Evolutionary conservation across 2,113 vertebrate species (phyloP), one percentile per base, ranked within the genome.

Genomic region (Blennius ocellaris): DNA sequence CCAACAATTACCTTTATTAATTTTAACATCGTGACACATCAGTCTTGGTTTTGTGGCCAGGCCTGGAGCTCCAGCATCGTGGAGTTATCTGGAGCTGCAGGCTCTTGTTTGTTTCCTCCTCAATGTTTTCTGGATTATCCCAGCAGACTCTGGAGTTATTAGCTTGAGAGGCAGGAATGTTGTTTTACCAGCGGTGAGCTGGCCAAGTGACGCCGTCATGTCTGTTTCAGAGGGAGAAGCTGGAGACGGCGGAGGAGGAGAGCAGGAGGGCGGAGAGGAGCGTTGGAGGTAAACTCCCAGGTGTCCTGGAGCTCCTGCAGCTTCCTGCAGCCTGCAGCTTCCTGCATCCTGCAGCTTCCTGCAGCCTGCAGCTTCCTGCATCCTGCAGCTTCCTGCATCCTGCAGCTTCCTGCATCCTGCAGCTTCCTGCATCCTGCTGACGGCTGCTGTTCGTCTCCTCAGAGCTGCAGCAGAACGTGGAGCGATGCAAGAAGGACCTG

Each of bases 161-260:
- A 82, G 72, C 78, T 86, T 71, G 84, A 86, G 61, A 76, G 73
- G 47, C 21, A 86, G 40, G 71, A 84, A 88, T 84, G 84, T 83
- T 69, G 44, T 62, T 15, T 5, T 74, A 70, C 62, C 21, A 60
- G 66, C 47, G 47, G 68, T 81, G 63, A 72, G 60, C 64, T 66
- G 6, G 7, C 15, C 64, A 30, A 30, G 44, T 84, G 40, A 81
- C 17, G 50, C 69, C 1, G 49, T 64, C 30, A 71, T 80, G 79
- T 83, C 65, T 64, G 14, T 91, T 94, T 76, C 92, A 99, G 97
- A 97, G 93, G 91, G 91, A 93, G 76, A 94, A 93, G 61, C 94
- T 96, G 21, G 90, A 94, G 51, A 70, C 43, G 16, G 92, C 92
- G 5, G 92, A 94, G 56, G 92, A 96, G 62, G 94, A 95, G 86